phyloP scores from a whole-genome alignment of 2,113 vertebrate genomes.

The Xiphorhynchus elegans region DNA sequence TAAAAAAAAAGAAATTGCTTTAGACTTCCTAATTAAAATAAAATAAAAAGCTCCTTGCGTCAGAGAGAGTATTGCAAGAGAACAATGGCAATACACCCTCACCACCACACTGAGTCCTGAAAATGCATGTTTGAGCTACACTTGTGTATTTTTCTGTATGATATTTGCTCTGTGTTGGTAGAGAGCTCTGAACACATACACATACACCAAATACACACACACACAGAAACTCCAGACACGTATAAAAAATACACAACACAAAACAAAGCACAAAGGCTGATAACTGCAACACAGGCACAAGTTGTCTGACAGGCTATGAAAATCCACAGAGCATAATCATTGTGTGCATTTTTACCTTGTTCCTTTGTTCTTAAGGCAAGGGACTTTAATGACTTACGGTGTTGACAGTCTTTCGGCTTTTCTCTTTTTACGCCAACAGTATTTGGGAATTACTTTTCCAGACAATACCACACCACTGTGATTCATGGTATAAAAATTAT shows the following conservation, averaged over 20 bases:
- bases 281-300: slow-evolving; percentile 27
- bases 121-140: neutral
- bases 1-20: neutral
- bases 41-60: neutral
- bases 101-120: neutral
- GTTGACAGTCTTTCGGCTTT: slow-evolving; percentile 54
- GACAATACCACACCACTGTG: slow-evolving; percentile 30
- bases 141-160: neutral
- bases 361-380: slow-evolving; percentile 72
- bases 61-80: neutral
- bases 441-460: slow-evolving; percentile 65
- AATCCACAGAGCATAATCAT: slow-evolving; percentile 37
- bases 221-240: neutral
- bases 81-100: slow-evolving; percentile 31
- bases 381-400: slow-evolving; percentile 42
- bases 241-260: neutral
- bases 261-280: slow-evolving; percentile 56
- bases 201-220: neutral
- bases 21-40: slow-evolving; percentile 16
- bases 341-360: slow-evolving; percentile 42
- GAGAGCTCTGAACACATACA: neutral
- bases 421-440: slow-evolving; percentile 30
- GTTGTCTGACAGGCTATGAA: slow-evolving; percentile 43
- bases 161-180: neutral
- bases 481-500: slow-evolving; percentile 29